Conservation (phyloP, 2,113 vertebrate genomes). For the Campylorhamphus procurvoides region DNA sequence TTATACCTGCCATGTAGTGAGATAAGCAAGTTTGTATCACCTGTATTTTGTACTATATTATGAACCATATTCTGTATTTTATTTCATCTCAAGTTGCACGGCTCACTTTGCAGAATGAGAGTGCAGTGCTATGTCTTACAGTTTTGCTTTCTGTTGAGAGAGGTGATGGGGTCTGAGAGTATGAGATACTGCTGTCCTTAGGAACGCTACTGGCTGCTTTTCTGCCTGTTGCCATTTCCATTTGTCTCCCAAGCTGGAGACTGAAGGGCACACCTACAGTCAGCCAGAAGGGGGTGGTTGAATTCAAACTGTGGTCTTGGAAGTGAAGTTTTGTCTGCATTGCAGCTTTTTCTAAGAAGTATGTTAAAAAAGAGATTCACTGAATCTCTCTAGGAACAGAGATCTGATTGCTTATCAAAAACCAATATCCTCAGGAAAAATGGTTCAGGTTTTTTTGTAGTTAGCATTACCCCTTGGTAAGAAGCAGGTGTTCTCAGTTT, state of each 20-base stretch:
- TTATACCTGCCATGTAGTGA: neutral
- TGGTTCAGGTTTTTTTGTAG: neutral
- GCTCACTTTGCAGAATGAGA: neutral
- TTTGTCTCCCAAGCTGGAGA: neutral
- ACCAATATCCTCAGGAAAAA: neutral
- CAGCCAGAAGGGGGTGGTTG: neutral
- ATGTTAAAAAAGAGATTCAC: neutral
- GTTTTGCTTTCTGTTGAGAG: neutral
- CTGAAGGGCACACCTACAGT: neutral
- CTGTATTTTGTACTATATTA: neutral
- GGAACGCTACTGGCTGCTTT: neutral
- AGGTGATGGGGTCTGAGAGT: neutral
- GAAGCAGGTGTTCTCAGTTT: neutral
- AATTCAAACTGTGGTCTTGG: neutral
- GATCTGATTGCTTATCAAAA: neutral
- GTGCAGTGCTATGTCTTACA: neutral
- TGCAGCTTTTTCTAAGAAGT: neutral
- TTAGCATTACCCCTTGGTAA: neutral
- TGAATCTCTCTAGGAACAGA: neutral
- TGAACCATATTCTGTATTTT: neutral
- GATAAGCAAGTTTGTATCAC: neutral
- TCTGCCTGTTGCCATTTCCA: neutral
- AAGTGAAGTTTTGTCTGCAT: neutral
- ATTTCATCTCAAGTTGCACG: neutral
- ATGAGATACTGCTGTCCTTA: neutral